These are phyloP conservation scores for Rallus crepitans DNA, from an alignment of 2,797 vertebrate genomes.

Conservation along the genomic window DNA sequence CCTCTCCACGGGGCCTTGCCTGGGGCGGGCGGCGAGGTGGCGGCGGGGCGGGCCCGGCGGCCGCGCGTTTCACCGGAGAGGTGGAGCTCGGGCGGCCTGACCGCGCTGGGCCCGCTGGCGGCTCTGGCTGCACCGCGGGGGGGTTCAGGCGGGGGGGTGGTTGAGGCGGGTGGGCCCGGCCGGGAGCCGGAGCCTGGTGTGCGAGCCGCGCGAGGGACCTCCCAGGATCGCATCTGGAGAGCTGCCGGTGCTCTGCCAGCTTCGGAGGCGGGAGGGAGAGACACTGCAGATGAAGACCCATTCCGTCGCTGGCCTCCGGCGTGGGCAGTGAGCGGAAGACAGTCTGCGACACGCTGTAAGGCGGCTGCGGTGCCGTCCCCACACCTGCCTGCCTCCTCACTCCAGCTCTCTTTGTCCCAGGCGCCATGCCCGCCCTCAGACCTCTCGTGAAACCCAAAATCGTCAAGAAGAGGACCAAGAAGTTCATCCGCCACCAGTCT, in stretches of 20 bases:
- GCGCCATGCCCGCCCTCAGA: slow-evolving; percentile 91
- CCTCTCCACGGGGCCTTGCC: too few relatives aligned
- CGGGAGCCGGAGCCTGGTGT: too few relatives aligned
- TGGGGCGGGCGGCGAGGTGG: too few relatives aligned
- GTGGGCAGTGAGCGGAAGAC: slow-evolving; percentile 77
- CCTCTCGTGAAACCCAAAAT: slow-evolving; percentile 95
- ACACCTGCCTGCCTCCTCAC: too few relatives aligned
- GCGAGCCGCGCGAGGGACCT: slow-evolving; percentile 28
- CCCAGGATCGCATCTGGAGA: slow-evolving; percentile 81
- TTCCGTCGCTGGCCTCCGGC: slow-evolving; percentile 74
- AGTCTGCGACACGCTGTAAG: slow-evolving; percentile 69
- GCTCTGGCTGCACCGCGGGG: too few relatives aligned
- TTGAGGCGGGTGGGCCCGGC: too few relatives aligned
- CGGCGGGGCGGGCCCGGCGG: too few relatives aligned
- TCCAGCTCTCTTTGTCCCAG: slow-evolving; percentile 39
- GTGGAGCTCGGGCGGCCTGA: too few relatives aligned
- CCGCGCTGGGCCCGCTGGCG: too few relatives aligned
- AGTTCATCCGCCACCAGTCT: slow-evolving; percentile 98
- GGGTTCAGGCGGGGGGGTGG: too few relatives aligned
- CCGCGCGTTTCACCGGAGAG: too few relatives aligned
- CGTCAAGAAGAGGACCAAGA: slow-evolving; percentile 97
- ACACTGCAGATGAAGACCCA: slow-evolving; percentile 79
- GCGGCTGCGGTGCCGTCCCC: too few relatives aligned
- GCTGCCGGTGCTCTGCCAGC: slow-evolving; percentile 78
- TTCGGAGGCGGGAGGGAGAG: slow-evolving; percentile 82